Percentiles rank a stretch among this genome's conserved stretches.
Evolutionary conservation across 2,113 vertebrate genomes (phyloP).

Genomic region (Pogonocichla stellata): DNA sequence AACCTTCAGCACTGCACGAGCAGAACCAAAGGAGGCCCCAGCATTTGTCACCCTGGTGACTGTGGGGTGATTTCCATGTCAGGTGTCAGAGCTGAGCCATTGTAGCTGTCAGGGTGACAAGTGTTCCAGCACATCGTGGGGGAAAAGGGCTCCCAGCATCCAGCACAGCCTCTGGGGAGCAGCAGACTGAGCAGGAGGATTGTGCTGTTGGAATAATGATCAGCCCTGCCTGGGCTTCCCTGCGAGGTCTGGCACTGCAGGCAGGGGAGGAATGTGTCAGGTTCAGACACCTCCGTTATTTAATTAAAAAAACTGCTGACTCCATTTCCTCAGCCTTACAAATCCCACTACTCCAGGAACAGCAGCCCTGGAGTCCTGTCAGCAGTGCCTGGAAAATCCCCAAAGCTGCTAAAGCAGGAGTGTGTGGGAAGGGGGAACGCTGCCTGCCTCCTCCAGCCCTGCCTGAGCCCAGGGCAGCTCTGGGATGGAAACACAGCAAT

Average conservation of each 20-base stretch:
- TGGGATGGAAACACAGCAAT: not conserved
- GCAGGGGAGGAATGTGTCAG: not conserved
- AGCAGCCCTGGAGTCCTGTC: not conserved
- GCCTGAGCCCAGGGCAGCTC: accelerated
- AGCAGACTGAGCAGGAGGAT: not conserved
- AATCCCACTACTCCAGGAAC: not conserved
- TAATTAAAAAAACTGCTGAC: constrained; percentile 10
- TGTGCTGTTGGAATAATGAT: not conserved
- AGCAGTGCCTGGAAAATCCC: not conserved
- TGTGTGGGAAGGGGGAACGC: accelerated
- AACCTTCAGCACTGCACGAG: not conserved
- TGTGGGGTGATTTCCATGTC: not conserved
- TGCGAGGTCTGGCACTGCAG: not conserved
- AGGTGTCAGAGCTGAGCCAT: not conserved
- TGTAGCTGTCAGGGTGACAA: constrained; percentile 3
- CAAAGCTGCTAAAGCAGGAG: accelerated
- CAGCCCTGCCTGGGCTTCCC: not conserved
- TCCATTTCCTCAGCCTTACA: not conserved
- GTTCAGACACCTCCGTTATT: not conserved
- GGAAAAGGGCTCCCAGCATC: not conserved
- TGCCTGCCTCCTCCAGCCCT: not conserved
- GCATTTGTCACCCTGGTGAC: not conserved
- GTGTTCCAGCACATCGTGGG: not conserved
- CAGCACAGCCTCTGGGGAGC: not conserved
- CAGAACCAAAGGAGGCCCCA: not conserved